Base-by-base conservation (phyloP, 2,113 vertebrate species). In the Syngnathoides biaculeatus region DNA sequence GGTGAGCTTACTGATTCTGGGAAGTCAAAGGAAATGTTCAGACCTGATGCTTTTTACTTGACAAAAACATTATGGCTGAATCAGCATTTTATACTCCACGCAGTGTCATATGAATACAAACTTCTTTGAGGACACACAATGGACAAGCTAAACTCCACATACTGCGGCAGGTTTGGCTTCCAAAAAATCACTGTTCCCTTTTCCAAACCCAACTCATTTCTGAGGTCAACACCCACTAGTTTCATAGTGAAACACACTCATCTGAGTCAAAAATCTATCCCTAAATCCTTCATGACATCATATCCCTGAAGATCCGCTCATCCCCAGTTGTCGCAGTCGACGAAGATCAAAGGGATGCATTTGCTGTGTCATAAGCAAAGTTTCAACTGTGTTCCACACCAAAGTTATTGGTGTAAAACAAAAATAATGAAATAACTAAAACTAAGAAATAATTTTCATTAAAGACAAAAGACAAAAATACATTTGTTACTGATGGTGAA, bases 231-330 rank as follows among this genome's bases (percentile, higher is more conserved):
- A 65, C 74, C 69, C 0, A 42, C 69, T 52, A n/a, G 71, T 79
- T 59, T 83, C 58, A 72, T 74, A 72, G 68, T 68, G 77, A 86
- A 83, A 82, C 47, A 56, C 64, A 71, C 1, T 35, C 48, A 27
- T 60, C 56, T 78, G 71, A 83, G 83, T 82, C 69, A 84, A 84
- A 85, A 72, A 83, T 84, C 77, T 72, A 77, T 81, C 73, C 68
- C 71, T 65, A 82, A 86, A 87, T 86, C 81, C 81, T 64, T 58
- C 24, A 62, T 77, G 81, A 85, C 86, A 81, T 69, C 26, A 59
- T 50, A 76, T 73, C 59, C 67, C 63, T n/a, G 83, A 74, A 69
- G 70, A 61, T 64, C 69, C 71, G 53, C 66, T 85, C 78, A 82
- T 85, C 81, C 81, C 59, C 24, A 12, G 55, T 81, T 82, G 83